Evolutionary conservation across 2,888 invertebrate genomes (phyloP), one percentile per base, ranked within the genome.

Genomic region (Ischnura elegans): DNA sequence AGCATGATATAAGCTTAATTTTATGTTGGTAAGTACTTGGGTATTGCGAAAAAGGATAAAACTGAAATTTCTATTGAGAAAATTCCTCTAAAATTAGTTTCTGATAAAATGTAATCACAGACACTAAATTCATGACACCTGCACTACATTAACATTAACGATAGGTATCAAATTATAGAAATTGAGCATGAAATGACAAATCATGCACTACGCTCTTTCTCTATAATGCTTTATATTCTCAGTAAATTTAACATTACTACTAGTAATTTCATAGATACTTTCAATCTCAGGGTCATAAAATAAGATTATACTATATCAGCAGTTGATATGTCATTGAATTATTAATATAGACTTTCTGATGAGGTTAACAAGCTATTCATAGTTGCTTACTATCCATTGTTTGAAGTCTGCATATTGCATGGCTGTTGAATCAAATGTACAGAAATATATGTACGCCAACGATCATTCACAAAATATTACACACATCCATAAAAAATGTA

Each of bases 401-500:
- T 61, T 66, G 43, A 90, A 61, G 55, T 90, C 55, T 61, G 55
- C 61, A 61, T 21, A 61, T 61, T 42, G 42, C 61, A 61, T 90
- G 25, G 43, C 55, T 61, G 61, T 90, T 61, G 61, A 45, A 90
- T 90, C 55, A 90, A 90, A 42, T 90, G 90, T 90, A 90, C 90
- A 90, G 43, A 90, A 90, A 55, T 61, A 43, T 43, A 90, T 90
- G 61, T 90, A 61, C 43, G 61, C 66, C 61, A 90, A 90, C 90
- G 43, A 90, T 90, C 90, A 90, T 61, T 61, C 90, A 90, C 25
- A 90, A 61, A 55, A 61, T 61, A 66, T 90, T 90, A 90, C 90
- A 90, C 55, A 36, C 61, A 90, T 90, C 61, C 90, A 45, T 66
- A 90, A 66, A 90, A 76, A 90, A 90, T 90, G 66, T 90, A 90